Conservation (phyloP, 2,113 vertebrate species). For the Nerophis ophidion region DNA sequence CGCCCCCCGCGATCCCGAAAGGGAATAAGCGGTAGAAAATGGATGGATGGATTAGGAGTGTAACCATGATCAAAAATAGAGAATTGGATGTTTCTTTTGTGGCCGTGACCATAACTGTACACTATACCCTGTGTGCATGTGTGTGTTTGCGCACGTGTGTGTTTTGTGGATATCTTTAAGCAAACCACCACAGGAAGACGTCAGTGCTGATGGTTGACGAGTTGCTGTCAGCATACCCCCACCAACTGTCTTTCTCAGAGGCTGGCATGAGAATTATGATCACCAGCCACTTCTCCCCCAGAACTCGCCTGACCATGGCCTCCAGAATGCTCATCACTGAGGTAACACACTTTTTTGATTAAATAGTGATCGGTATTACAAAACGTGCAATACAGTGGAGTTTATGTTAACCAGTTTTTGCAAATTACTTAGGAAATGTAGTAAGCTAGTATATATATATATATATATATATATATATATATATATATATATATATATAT, state of each 20-base stretch:
- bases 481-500: too few relatives aligned
- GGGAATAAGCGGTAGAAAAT: too few relatives aligned
- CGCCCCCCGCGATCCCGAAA: too few relatives aligned
- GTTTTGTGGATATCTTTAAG: constrained; percentile 56
- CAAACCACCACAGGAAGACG: constrained; percentile 85
- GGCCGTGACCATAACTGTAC: not conserved
- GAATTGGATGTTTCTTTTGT: too few relatives aligned
- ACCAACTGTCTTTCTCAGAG: constrained; percentile 95
- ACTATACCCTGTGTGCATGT: not conserved
- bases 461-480: too few relatives aligned
- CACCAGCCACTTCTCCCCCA: constrained; percentile 94
- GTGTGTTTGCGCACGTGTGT: not conserved
- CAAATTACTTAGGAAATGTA: too few relatives aligned
- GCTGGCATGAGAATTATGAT: constrained; percentile 98
- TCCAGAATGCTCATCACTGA: constrained; percentile 98
- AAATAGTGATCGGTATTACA: too few relatives aligned
- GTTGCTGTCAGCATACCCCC: constrained; percentile 91
- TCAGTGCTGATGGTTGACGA: constrained; percentile 98
- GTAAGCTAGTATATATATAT: too few relatives aligned
- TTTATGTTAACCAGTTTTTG: too few relatives aligned
- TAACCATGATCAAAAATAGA: too few relatives aligned
- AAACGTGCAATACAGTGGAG: too few relatives aligned
- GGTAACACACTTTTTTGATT: constrained; percentile 56
- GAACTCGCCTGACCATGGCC: constrained; percentile 97
- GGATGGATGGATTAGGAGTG: too few relatives aligned